Evolutionary conservation across 2,113 vertebrate species (phyloP), one percentile per base, ranked within the genome.

Genomic region (Galbula dea): DNA sequence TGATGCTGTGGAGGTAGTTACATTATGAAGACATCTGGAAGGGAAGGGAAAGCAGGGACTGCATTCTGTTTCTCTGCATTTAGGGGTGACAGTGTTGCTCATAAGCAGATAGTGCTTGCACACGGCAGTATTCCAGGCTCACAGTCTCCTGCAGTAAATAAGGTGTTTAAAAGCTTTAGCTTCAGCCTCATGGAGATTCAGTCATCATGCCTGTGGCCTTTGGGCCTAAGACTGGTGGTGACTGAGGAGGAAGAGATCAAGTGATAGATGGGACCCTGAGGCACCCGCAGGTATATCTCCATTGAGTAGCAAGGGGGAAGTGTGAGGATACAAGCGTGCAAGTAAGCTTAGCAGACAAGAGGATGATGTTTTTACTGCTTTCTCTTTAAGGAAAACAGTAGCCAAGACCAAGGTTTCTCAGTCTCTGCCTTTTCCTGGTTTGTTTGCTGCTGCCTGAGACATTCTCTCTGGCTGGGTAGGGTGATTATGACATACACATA

Each of bases 291-390:
- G 30, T 75, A 23, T 10, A 24, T 37, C 29, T 7, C 36, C 72
- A 58, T 63, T 10, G 3, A 0, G 0, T 34, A 30, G 32, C 12
- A 43, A 43, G 19, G 16, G 2, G 9, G 4, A 54, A 46, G 17
- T 24, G 21, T 19, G 26, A 48, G 26, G 34, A n/a, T 14, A 39
- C 6, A 67, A 30, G 4, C 11, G 23, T 43, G 49, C 5, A 1
- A 15, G 14, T 8, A 37, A 36, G 36, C 15, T 75, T 43, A 76
- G 37, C 39, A 68, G 39, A 34, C 4, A 43, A 65, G 10, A 71
- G 7, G 7, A 10, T 1, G 18, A 54, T 37, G 9, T 10, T 43
- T 86, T 71, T 27, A 11, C 20, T 62, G 22, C 30, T 67, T 57
- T 71, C 15, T 46, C 0, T 24, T n/a, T 59, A 45, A 55, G 29